Conservation (phyloP, 2,888 invertebrate species). For the Leptopterna dolabrata region DNA sequence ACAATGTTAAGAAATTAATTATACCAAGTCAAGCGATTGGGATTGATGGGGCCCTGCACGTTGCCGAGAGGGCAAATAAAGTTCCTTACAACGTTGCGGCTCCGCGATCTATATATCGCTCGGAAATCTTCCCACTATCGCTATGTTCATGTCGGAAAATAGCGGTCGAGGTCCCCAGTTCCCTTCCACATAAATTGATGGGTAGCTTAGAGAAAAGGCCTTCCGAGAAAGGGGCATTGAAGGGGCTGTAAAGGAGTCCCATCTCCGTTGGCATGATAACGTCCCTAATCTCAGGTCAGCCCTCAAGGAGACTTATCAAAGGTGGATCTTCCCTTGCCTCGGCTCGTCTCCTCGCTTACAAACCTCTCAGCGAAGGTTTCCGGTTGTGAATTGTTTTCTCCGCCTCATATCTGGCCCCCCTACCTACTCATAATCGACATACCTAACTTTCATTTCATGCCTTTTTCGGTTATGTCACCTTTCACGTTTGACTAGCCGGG, state of each 20-base stretch:
- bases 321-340: neutral
- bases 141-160: neutral
- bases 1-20: too few species aligned
- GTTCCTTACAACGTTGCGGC: too few species aligned
- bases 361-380: neutral
- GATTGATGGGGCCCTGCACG: too few species aligned
- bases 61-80: too few species aligned
- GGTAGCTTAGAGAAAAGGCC: conserved; percentile 2
- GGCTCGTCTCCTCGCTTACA: neutral
- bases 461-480: too few species aligned
- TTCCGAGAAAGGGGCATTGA: neutral
- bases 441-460: too few species aligned
- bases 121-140: neutral
- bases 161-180: neutral
- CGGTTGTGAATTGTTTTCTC: neutral
- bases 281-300: conserved; percentile 24
- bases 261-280: conserved; percentile 21
- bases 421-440: too few species aligned
- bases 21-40: too few species aligned
- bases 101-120: neutral
- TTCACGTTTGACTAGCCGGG: too few species aligned
- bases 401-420: neutral
- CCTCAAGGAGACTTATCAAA: conserved; percentile 10
- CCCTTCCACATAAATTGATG: conserved; percentile 11
- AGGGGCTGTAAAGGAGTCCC: neutral